phyloP scores from a whole-genome alignment of 53 echinoderm and acorn worm species.

The Glandiceps talaboti region DNA sequence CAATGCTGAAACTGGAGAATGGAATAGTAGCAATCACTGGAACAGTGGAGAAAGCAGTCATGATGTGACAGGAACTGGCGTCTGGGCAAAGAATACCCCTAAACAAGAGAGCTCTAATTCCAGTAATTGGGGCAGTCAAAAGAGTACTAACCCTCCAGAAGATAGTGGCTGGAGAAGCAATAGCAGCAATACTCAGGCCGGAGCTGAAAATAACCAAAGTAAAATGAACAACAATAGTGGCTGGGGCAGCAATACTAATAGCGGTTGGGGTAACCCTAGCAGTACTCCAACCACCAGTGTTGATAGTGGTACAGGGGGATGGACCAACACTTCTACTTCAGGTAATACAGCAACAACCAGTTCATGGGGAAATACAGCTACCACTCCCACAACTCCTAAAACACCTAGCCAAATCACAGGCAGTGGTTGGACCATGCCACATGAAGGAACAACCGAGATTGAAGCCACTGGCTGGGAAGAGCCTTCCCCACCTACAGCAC shows the following conservation, averaged over 20 bases:
- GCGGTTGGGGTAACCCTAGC: background rate
- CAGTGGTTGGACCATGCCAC: conserved; percentile 6
- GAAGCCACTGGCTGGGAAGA: conserved; percentile 85
- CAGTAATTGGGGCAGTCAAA: background rate
- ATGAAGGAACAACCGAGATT: background rate
- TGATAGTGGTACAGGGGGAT: background rate
- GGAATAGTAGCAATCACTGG: background rate
- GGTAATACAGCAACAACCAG: background rate
- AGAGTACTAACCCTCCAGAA: background rate
- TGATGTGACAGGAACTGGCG: background rate
- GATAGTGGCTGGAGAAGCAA: background rate
- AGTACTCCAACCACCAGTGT: background rate
- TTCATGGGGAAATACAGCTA: conserved; percentile 12
- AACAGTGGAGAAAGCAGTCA: background rate
- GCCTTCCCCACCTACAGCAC: conserved; percentile 19
- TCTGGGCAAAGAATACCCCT: background rate
- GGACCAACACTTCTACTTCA: background rate
- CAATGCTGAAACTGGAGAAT: background rate
- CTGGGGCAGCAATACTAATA: background rate
- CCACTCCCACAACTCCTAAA: conserved; percentile 37
- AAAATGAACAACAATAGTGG: background rate
- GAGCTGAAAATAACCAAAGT: background rate
- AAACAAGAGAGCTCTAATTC: background rate
- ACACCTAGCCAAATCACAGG: background rate
- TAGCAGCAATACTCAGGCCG: background rate